Base-by-base conservation (phyloP, 1,140 invertebrate species). In the Drosophila nigromelanica region DNA sequence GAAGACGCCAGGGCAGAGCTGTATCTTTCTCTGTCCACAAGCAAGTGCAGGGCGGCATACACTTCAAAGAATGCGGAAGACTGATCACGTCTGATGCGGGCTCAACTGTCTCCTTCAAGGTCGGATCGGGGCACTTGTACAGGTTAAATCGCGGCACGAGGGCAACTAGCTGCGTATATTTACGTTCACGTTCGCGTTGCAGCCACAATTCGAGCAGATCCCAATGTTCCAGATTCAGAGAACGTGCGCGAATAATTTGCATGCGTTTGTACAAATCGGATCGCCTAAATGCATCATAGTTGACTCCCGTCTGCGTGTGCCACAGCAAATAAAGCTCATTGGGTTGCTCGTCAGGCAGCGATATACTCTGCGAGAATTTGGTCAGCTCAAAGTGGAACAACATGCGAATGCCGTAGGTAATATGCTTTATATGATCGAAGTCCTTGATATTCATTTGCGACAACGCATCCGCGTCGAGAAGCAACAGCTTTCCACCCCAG, bases 371-470 rank as follows among this genome's bases (percentile, higher is more conserved):
- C 12, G 83, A 89, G 54, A 87, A 80, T 30, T 78, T 85, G 11
- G 76, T 68, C 61, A 89, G 10, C 42, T 90, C 80, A 7, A 90
- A 89, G 42, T 89, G 76, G 27, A 89, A 89, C 10, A 90, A 52
- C 61, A 73, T 78, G 0, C 89, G 73, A 7, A 90, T 90, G 45
- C 70, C 76, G 12, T 89, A 80, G n/a, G 64, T 43, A 1, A 90
- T 78, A n/a, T 73, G 81, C 0, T 60, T 66, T 5, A 90, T 90
- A 27, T 90, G 87, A n/a, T 76, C 71, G 15, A 90, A 90, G 11
- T 89, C 66, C 70, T 83, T 75, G 56, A 90, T 89, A 35, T 90
- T 90, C 82, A 90, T 90, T 1, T 73, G 69, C 18, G 58, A 55
- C 43, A 90, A 15, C 0, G 87, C 87, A 5, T 55, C 14, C 7